These are phyloP conservation scores for Turritopsis dohrnii DNA, from an alignment of 30 jellyfish, hydroid and myxozoan species.

Conservation along the genomic window DNA sequence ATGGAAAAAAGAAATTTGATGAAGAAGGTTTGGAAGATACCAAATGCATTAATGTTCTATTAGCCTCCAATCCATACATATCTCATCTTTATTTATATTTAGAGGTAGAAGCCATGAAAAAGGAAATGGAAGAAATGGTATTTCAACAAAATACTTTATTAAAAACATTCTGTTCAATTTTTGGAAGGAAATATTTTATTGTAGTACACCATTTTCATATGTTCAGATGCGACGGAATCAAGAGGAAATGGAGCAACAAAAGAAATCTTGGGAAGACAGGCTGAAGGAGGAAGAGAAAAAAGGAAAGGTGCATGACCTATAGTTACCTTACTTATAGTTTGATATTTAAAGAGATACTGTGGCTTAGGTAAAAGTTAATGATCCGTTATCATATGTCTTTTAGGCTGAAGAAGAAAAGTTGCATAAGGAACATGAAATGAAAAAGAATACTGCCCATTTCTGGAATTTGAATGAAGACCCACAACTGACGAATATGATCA, in stretches of 20 bases:
- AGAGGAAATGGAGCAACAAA: slow-evolving; percentile 31
- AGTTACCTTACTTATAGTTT: neutral
- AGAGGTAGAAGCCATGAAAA: slow-evolving; percentile 84
- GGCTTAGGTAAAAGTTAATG: neutral
- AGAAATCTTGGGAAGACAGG: slow-evolving; percentile 43
- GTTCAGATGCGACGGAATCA: slow-evolving; percentile 35
- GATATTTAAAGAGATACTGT: neutral
- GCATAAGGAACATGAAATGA: slow-evolving; percentile 30
- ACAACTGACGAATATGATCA: slow-evolving; percentile 33
- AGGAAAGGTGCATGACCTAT: slow-evolving; percentile 14
- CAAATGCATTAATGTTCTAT: neutral
- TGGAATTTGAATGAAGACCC: slow-evolving; percentile 46
- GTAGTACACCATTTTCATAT: neutral
- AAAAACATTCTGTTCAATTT: too few species aligned
- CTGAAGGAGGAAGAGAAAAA: slow-evolving; percentile 33
- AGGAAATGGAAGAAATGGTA: slow-evolving; percentile 87
- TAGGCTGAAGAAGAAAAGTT: slow-evolving; percentile 35
- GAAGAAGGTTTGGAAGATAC: slow-evolving; percentile 19
- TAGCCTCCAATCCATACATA: slow-evolving; percentile 10
- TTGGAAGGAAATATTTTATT: slow-evolving; percentile 61
- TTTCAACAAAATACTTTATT: neutral
- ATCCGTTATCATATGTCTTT: neutral
- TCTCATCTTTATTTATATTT: neutral
- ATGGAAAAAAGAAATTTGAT: slow-evolving; percentile 16
- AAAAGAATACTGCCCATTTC: slow-evolving; percentile 31